Base-by-base conservation (phyloP, 2,113 vertebrate genomes). In the Peromyscus maniculatus region DNA sequence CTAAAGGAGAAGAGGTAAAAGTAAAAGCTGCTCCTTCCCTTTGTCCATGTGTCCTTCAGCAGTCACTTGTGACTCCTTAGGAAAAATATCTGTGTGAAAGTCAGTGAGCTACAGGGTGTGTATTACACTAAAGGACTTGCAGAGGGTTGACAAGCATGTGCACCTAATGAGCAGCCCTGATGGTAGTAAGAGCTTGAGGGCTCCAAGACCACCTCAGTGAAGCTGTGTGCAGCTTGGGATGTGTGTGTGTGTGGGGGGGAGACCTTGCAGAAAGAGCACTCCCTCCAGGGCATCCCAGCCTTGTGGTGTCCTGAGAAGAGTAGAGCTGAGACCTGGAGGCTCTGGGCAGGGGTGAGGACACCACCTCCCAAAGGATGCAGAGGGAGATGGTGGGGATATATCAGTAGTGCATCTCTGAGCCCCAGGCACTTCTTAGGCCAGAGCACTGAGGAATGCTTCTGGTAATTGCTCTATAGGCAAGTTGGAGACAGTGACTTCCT, bases 21-120 rank as follows among this genome's bases (percentile, higher is more conserved):
- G 5, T 9, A 64, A 84, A 64, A 64, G 36, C 24, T 11, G 24
- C 28, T 96, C 71, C 55, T 33, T 87, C 71, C 62, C 17, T 92
- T 49, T 12, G 43, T 52, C 28, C 2, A 17, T 24, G 15, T 2
- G 17, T 17, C 67, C 86, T 82, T 57, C 21, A 66, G 55, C 69
- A 57, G 8, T 72, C 43, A 59, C 33, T 77, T 55, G 43, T 22
- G 24, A 62, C 12, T 36, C 55, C 55, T 71, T 75, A 36, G 57
- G 36, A 43, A 33, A 74, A 83, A 89, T 1, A 39, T 28, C 39
- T 4, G 3, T 75, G 49, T 57, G 31, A 15, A 75, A 89, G 71
- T 49, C 62, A 59, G 26, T 62, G 5, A 1, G 11, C 24, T 82
- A 1, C 33, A 33, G 0, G 10, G 8, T 2, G 22, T 66, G 2